These are phyloP conservation scores for Cheilosia grossa DNA, from an alignment of 2,888 invertebrate species.

Conservation along the genomic window DNA sequence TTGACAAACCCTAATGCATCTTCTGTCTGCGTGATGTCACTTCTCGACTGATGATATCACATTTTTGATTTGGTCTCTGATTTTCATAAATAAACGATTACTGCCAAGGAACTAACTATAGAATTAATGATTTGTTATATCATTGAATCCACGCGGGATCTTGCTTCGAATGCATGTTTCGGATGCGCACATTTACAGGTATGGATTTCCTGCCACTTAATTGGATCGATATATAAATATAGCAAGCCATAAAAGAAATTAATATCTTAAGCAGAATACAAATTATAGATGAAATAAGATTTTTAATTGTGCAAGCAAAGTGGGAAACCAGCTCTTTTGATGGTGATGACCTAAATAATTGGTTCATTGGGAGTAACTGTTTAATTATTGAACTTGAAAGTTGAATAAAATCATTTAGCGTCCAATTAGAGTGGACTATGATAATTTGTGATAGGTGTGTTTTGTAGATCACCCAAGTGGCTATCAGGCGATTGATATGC, in stretches of 20 bases:
- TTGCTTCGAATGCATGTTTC: constrained; percentile 13
- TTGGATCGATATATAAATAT: constrained; percentile 18
- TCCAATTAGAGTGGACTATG: constrained; percentile 20
- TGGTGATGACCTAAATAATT: constrained; percentile 20
- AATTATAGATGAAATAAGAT: constrained; percentile 33
- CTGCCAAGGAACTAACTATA: constrained; percentile 29
- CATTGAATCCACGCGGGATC: not conserved
- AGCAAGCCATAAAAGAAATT: constrained; percentile 21
- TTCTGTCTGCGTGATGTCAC: constrained; percentile 55
- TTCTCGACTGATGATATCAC: constrained; percentile 59
- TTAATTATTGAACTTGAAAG: constrained; percentile 15
- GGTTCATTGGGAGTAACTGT: not conserved
- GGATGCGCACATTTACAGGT: not conserved
- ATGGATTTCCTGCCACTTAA: constrained; percentile 13
- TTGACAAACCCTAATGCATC: constrained; percentile 10
- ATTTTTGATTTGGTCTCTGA: constrained; percentile 50
- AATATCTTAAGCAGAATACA: constrained; percentile 15
- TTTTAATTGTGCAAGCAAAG: constrained; percentile 15
- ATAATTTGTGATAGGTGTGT: not conserved
- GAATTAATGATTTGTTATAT: constrained; percentile 41
- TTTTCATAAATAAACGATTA: constrained; percentile 43
- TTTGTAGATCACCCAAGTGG: not conserved
- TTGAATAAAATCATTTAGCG: constrained; percentile 6
- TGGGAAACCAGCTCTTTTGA: constrained; percentile 2
- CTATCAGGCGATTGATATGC: not conserved